Base-by-base conservation (phyloP, 2,113 vertebrate genomes). In the Python bivittatus region DNA sequence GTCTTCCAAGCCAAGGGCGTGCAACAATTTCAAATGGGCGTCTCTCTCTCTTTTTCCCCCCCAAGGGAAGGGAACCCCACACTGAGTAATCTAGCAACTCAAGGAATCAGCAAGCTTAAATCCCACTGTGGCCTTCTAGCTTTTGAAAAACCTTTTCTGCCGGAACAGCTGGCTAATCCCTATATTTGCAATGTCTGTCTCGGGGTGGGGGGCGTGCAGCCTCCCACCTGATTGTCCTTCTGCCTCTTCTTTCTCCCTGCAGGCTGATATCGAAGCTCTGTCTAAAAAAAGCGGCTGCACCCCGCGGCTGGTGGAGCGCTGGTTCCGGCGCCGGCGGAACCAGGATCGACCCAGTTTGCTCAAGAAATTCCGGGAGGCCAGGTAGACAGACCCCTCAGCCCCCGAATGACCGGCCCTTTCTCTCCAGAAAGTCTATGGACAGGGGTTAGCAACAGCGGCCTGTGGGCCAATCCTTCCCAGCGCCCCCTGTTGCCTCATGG, bases 351-450 rank as follows among this genome's bases (percentile, higher is more conserved):
- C 97, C 93, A 99, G 98, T 92, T 96, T 99, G 79, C 98, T 99
- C 13, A 99, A 99, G 97, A 99, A 99, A 95, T 99, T 99, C 90
- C 94, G 98, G 57, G 99, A 99, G 96, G 98, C 99, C 97, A 98
- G 99, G 99, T 99, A 92, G 27, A 79, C 25, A 96, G 0, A 27
- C 13, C 6, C 23, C 2, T 9, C 6, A 1, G 20, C 20, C 25
- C 0, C 25, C 1, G 1, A 29, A n/a, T 17, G 20, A 17, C 23
- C 22, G 3, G 6, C 12, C 10, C 84, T 29, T n/a, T 6, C 84
- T 12, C 48, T 33, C 84, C 48, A 12, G 8, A 20, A 57, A 22
- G 15, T 3, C 2, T 6, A 15, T 54, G 22, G 29, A 6, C 1
- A 8, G 1, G 9, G 12, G 85, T 86, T 29, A 7, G 85, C 27